These are phyloP conservation scores for Tauraco erythrolophus DNA, from an alignment of 2,113 vertebrate genomes.

Conservation along the genomic window DNA sequence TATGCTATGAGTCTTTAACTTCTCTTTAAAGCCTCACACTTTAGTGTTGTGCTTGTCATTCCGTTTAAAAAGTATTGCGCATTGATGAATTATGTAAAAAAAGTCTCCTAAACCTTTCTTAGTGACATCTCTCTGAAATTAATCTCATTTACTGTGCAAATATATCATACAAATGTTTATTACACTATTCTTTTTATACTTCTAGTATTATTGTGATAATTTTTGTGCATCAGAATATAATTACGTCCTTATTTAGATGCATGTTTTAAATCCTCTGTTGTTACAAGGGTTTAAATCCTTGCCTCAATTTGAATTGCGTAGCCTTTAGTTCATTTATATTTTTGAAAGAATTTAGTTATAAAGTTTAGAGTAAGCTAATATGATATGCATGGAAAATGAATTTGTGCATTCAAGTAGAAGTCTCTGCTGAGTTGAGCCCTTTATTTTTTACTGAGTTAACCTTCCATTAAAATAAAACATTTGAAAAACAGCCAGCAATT, in stretches of 20 bases:
- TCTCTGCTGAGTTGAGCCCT: slow-evolving; percentile 57
- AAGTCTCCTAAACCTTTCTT: not conserved
- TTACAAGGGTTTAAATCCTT: slow-evolving; percentile 26
- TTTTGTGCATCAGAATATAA: slow-evolving; percentile 37
- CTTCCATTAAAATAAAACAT: slow-evolving; percentile 49
- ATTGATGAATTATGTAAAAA: not conserved
- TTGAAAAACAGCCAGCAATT: slow-evolving; percentile 42
- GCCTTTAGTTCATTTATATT: slow-evolving; percentile 30
- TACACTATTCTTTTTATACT: not conserved
- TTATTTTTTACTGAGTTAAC: slow-evolving; percentile 57
- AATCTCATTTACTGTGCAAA: not conserved
- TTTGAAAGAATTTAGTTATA: slow-evolving; percentile 45
- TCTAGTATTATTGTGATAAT: slow-evolving; percentile 17
- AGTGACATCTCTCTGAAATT: not conserved
- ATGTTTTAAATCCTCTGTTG: slow-evolving; percentile 27
- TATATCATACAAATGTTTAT: not conserved
- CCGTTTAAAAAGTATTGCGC: not conserved
- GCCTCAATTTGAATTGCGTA: slow-evolving; percentile 45
- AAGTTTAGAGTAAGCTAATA: slow-evolving; percentile 46
- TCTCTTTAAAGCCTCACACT: not conserved
- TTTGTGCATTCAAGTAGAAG: slow-evolving; percentile 67
- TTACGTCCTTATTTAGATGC: slow-evolving; percentile 35
- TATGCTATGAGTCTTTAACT: not conserved
- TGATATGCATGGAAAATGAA: slow-evolving; percentile 53
- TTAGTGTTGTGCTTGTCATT: not conserved